Percentiles rank a stretch among this genome's conserved stretches.
Evolutionary conservation across 2,113 vertebrate species (phyloP).

Genomic region (Phasianus colchicus): DNA sequence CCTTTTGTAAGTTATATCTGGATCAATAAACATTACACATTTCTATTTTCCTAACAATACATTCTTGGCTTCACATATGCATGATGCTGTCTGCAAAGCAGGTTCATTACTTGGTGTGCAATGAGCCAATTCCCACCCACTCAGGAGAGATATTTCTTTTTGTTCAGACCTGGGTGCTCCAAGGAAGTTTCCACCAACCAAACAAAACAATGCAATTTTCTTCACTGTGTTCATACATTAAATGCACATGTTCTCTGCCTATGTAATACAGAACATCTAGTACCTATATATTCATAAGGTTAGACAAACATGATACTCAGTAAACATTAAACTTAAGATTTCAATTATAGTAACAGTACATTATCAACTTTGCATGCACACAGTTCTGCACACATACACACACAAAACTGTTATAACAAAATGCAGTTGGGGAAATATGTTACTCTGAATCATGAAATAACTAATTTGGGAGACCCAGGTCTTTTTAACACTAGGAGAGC

Average conservation of each 20-base stretch:
- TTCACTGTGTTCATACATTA: background rate
- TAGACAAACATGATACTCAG: too few relatives aligned
- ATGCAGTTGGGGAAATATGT: background rate
- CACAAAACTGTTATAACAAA: background rate
- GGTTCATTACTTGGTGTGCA: background rate
- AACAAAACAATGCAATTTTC: background rate
- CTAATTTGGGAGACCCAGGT: background rate
- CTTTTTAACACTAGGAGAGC: background rate
- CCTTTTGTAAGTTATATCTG: background rate
- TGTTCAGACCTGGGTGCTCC: background rate
- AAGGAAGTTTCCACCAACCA: background rate
- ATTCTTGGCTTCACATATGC: background rate
- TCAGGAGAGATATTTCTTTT: background rate
- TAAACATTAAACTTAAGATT: too few relatives aligned
- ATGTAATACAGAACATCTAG: background rate
- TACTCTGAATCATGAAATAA: conserved; percentile 1
- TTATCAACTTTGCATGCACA: too few relatives aligned
- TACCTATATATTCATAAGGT: too few relatives aligned
- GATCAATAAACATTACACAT: background rate
- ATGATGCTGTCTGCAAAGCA: background rate
- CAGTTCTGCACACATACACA: background rate
- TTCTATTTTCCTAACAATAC: background rate
- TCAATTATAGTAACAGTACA: too few relatives aligned
- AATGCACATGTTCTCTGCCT: background rate
- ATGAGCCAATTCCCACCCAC: background rate